phyloP scores from a whole-genome alignment of 2,888 invertebrate species.

The Morpho deidamia region DNA sequence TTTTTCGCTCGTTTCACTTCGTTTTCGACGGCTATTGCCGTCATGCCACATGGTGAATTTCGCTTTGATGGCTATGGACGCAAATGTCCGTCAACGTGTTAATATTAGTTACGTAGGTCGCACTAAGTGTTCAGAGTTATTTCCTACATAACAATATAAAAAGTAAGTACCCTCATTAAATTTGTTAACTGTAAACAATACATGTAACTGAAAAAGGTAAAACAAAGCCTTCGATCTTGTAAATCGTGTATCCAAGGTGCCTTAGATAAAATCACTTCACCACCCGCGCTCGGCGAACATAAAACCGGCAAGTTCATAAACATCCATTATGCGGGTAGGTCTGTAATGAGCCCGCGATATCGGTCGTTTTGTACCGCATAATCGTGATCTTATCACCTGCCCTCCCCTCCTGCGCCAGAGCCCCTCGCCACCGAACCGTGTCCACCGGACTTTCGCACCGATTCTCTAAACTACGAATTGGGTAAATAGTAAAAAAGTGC shows the following conservation, averaged over 20 bases:
- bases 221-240: neutral
- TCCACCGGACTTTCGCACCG: constrained; percentile 39
- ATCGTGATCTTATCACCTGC: constrained; percentile 64
- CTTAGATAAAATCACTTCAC: constrained; percentile 20
- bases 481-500: constrained; percentile 2
- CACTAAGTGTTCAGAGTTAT: too few relatives aligned
- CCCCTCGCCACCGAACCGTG: constrained; percentile 39
- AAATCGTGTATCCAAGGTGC: constrained; percentile 17
- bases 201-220: neutral
- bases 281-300: constrained; percentile 11
- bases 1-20: too few relatives aligned
- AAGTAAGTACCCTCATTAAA: too few relatives aligned
- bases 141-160: too few relatives aligned
- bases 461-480: constrained; percentile 20
- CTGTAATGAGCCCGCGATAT: constrained; percentile 62
- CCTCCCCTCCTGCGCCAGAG: constrained; percentile 31
- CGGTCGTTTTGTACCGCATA: constrained; percentile 71
- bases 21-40: too few relatives aligned
- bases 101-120: too few relatives aligned
- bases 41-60: too few relatives aligned
- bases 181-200: too few relatives aligned
- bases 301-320: constrained; percentile 32
- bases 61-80: too few relatives aligned
- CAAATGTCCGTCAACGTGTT: too few relatives aligned
- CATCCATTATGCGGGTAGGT: constrained; percentile 53